These are phyloP conservation scores for Manis pentadactyla DNA, from an alignment of 2,797 vertebrate species.

Conservation along the genomic window DNA sequence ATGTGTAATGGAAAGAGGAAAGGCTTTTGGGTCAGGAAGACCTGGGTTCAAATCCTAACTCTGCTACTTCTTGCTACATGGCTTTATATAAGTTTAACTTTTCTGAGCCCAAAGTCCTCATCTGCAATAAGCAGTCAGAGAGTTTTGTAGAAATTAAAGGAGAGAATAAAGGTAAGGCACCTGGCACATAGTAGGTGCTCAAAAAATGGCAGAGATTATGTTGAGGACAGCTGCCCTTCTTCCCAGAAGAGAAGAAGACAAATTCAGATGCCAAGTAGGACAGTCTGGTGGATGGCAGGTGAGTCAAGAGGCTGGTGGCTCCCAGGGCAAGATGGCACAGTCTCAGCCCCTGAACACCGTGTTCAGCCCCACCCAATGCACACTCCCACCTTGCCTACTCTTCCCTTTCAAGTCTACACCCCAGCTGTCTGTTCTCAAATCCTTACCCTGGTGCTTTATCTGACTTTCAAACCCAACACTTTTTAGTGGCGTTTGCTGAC, in stretches of 20 bases:
- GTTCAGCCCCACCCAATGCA: neutral
- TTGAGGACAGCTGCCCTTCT: neutral
- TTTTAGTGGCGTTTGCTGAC: neutral
- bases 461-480: conserved; percentile 30
- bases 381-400: neutral
- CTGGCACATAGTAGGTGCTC: neutral
- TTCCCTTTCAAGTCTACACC: neutral
- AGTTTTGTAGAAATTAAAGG: neutral
- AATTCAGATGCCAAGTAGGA: neutral
- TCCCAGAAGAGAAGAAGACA: neutral
- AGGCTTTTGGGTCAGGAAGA: neutral
- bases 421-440: neutral
- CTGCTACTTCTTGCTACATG: neutral
- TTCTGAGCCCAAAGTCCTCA: neutral
- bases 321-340: neutral
- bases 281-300: neutral
- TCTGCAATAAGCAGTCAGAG: neutral
- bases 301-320: neutral
- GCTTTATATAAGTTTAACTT: neutral
- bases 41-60: neutral
- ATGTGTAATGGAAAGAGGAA: neutral
- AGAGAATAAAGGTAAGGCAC: neutral
- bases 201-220: neutral
- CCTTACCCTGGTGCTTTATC: neutral
- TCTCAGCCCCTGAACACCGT: neutral